phyloP scores from a whole-genome alignment of 1,140 invertebrate genomes.

The Calliphora vicina region DNA sequence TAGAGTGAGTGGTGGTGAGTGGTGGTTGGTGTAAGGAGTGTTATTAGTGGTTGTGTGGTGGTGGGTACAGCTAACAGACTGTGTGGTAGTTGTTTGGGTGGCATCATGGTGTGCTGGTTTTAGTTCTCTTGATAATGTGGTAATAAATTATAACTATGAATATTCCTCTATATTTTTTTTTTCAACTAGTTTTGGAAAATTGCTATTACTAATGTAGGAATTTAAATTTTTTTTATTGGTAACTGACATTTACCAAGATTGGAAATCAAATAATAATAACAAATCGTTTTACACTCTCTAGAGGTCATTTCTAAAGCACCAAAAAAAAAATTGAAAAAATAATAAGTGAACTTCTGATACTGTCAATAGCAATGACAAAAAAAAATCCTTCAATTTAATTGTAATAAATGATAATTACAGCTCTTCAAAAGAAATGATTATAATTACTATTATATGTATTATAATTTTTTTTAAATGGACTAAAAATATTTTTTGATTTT shows the following conservation, averaged over 20 bases:
- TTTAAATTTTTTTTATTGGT: not conserved
- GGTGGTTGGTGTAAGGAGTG: no score
- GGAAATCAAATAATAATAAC: constrained; percentile 14
- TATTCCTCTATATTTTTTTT: not conserved
- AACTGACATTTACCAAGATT: not conserved
- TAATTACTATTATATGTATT: no score
- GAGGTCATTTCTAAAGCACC: not conserved
- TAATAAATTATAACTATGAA: constrained; percentile 3
- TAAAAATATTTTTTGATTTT: no score
- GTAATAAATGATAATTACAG: constrained; percentile 1
- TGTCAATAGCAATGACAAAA: not conserved
- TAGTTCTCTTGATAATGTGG: not conserved
- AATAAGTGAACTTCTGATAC: not conserved
- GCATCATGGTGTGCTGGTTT: not conserved
- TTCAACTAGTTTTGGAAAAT: not conserved
- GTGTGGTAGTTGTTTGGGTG: not conserved
- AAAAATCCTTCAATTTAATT: not conserved
- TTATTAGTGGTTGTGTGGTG: not conserved
- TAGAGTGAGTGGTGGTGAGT: not conserved
- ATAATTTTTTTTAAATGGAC: no score
- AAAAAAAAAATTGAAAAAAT: not conserved
- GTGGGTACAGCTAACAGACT: not conserved
- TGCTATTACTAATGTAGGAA: not conserved
- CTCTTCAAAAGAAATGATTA: not conserved
- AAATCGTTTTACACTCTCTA: not conserved